These are phyloP conservation scores for Hymenopus coronatus DNA, from an alignment of 2,888 invertebrate species.

Conservation along the genomic window DNA sequence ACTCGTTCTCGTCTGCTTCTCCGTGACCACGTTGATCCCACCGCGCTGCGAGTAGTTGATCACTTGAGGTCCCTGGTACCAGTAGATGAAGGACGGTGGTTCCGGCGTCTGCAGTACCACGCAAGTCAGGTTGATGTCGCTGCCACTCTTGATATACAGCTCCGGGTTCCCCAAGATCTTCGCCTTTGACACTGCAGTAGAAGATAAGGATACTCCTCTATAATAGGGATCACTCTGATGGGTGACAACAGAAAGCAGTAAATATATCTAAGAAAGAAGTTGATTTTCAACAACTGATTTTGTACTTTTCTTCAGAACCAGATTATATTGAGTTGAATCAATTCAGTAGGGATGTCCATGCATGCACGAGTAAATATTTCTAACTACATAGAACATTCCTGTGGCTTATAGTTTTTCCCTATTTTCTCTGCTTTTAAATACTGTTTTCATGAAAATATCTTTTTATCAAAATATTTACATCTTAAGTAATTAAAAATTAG, in stretches of 20 bases:
- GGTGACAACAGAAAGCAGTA: background rate
- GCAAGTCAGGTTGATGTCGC: slow-evolving; percentile 89
- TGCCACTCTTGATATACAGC: slow-evolving; percentile 83
- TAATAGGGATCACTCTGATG: slow-evolving; percentile 14
- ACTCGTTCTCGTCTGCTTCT: slow-evolving; percentile 53
- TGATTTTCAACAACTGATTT: too few relatives aligned
- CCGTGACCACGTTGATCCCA: slow-evolving; percentile 55
- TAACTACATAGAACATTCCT: too few relatives aligned
- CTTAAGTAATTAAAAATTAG: too few relatives aligned
- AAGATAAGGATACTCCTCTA: slow-evolving; percentile 10
- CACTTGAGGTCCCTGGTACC: slow-evolving; percentile 56
- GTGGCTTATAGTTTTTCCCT: too few relatives aligned
- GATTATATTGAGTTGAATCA: too few relatives aligned
- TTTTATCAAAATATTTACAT: too few relatives aligned
- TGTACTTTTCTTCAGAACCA: too few relatives aligned
- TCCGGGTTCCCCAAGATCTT: slow-evolving; percentile 83
- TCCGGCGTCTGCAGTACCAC: slow-evolving; percentile 79
- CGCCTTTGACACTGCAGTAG: slow-evolving; percentile 75
- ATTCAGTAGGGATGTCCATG: too few relatives aligned
- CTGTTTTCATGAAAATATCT: too few relatives aligned
- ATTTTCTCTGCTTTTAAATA: too few relatives aligned
- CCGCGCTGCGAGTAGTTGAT: slow-evolving; percentile 58
- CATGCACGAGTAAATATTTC: too few relatives aligned
- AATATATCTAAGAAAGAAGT: background rate
- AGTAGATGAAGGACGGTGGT: slow-evolving; percentile 71